phyloP scores from a whole-genome alignment of 1,140 invertebrate genomes.

The Whitmania pigra region DNA sequence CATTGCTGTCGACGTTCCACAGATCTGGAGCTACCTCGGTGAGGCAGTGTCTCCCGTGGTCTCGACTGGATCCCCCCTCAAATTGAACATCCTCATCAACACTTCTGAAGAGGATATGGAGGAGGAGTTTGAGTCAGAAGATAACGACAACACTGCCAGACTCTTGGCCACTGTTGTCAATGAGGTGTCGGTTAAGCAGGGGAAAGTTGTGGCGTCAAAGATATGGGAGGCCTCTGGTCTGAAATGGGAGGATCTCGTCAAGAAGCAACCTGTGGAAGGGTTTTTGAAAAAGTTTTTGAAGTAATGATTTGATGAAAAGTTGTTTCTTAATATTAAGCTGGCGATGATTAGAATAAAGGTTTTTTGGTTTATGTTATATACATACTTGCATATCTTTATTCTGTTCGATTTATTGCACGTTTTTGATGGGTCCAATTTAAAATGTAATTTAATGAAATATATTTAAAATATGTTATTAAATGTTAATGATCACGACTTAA shows the following conservation, averaged over 20 bases:
- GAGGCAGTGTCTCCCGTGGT: conserved; percentile 47
- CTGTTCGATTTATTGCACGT: too few species aligned
- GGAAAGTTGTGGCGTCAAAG: neutral
- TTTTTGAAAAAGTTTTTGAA: conserved; percentile 1
- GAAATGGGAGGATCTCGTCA: conserved; percentile 11
- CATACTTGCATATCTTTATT: too few species aligned
- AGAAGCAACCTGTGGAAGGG: neutral
- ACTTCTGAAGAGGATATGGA: conserved; percentile 31
- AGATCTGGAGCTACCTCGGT: conserved; percentile 56
- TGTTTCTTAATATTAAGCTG: too few species aligned
- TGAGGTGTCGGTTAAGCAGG: neutral
- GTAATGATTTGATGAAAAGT: too few species aligned
- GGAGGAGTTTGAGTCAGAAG: conserved; percentile 43
- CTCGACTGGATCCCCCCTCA: conserved; percentile 35
- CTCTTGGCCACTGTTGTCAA: neutral
- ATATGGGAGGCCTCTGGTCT: conserved; percentile 7
- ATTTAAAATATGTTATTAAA: too few species aligned
- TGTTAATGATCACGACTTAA: too few species aligned
- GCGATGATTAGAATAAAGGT: too few species aligned
- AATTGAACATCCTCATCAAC: conserved; percentile 35
- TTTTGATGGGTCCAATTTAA: too few species aligned
- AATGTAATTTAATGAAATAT: too few species aligned
- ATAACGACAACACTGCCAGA: conserved; percentile 53
- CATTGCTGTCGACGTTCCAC: conserved; percentile 60
- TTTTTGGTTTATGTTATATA: too few species aligned